phyloP scores from a whole-genome alignment of 37 sponge, comb jelly and placozoan species.

The Amphimedon queenslandica region DNA sequence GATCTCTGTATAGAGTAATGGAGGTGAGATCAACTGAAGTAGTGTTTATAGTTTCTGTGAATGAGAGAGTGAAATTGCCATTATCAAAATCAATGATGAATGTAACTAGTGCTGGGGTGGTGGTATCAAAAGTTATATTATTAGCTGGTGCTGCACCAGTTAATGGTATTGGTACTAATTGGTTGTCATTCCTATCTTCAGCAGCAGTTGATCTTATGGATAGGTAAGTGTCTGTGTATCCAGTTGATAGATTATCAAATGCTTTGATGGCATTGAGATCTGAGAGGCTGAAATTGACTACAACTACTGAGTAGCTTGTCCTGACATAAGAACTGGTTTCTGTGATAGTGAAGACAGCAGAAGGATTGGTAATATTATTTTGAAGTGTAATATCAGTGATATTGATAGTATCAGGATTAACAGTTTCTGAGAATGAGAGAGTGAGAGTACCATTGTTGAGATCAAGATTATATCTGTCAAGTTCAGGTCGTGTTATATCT shows the following conservation, averaged over 20 bases:
- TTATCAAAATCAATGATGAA: slow-evolving; percentile 72
- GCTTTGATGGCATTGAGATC: slow-evolving; percentile 77
- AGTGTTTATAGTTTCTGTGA: slow-evolving; percentile 84
- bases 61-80: slow-evolving; percentile 64
- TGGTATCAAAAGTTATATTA: slow-evolving; percentile 43
- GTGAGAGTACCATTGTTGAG: slow-evolving; percentile 46
- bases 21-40: slow-evolving; percentile 57
- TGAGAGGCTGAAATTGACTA: slow-evolving; percentile 47
- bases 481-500: slow-evolving; percentile 60
- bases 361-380: slow-evolving; percentile 14
- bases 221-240: slow-evolving; percentile 64
- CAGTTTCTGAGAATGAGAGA: slow-evolving; percentile 83
- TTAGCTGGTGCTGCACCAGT: slow-evolving; percentile 33
- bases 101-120: slow-evolving; percentile 45
- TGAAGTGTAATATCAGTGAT: slow-evolving; percentile 76
- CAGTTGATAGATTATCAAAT: slow-evolving; percentile 55
- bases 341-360: slow-evolving; percentile 40
- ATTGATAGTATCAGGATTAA: slow-evolving; percentile 64
- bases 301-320: slow-evolving; percentile 44
- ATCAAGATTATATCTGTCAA: slow-evolving; percentile 46
- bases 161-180: slow-evolving; percentile 31
- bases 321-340: slow-evolving; percentile 46
- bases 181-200: slow-evolving; percentile 73
- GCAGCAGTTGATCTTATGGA: slow-evolving; percentile 28
- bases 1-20: slow-evolving; percentile 26